Percentiles rank a stretch among this genome's conserved stretches.
phyloP scores from a whole-genome alignment of 23 tunicate species.

The Halocynthia roretzi region DNA sequence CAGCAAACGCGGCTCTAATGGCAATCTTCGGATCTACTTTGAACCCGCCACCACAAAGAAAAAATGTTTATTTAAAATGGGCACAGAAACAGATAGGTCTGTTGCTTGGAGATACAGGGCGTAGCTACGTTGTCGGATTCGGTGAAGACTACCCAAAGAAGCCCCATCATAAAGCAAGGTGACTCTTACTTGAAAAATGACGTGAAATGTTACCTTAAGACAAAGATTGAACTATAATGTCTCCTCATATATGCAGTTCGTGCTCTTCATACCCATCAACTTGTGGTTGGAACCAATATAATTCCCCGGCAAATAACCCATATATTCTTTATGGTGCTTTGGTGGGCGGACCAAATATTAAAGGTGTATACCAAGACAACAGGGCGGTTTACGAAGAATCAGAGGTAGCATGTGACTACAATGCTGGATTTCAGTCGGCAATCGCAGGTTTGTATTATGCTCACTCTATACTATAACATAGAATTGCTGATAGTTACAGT shows the following conservation, averaged over 20 bases:
- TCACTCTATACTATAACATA: neutral
- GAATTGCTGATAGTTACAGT: neutral
- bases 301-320: constrained; percentile 36
- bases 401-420: constrained; percentile 86
- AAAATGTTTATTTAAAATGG: constrained; percentile 34
- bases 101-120: constrained; percentile 55
- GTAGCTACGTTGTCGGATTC: constrained; percentile 76
- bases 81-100: constrained; percentile 50
- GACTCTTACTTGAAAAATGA: neutral
- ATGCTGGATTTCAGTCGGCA: constrained; percentile 91
- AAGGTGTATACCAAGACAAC: constrained; percentile 44
- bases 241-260: constrained; percentile 25
- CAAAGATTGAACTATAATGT: no score
- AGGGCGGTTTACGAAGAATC: constrained; percentile 45
- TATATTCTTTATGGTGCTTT: constrained; percentile 68
- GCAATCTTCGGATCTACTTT: constrained; percentile 42
- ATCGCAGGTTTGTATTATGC: constrained; percentile 60
- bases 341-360: constrained; percentile 71
- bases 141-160: constrained; percentile 47
- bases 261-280: constrained; percentile 67
- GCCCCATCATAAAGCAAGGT: constrained; percentile 84
- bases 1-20: constrained; percentile 80
- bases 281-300: constrained; percentile 46
- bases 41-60: constrained; percentile 55
- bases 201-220: no score